Conservation (phyloP, 2,888 invertebrate species). For the Calliopum simillimum region DNA sequence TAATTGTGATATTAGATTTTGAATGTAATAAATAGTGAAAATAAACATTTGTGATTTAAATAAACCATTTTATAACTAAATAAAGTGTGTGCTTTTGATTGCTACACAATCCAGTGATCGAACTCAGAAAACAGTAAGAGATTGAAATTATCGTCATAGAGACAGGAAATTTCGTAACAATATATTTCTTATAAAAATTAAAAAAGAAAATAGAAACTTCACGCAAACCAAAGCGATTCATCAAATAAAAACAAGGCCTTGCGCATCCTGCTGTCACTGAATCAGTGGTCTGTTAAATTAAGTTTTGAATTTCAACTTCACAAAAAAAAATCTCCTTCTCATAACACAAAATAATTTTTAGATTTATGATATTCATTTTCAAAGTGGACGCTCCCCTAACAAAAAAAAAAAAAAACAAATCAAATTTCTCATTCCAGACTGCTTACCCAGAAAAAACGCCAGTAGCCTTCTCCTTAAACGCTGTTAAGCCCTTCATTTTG, state of each 20-base stretch:
- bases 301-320: slow-evolving; percentile 50
- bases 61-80: too few species aligned
- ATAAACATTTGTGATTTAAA: too few species aligned
- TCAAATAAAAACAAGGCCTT: background rate
- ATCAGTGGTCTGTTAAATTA: slow-evolving; percentile 67
- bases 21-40: too few species aligned
- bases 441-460: slow-evolving; percentile 67
- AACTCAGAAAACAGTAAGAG: too few species aligned
- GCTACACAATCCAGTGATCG: too few species aligned
- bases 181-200: too few species aligned
- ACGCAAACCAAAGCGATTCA: too few species aligned
- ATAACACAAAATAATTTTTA: slow-evolving; percentile 49
- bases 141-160: too few species aligned
- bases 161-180: too few species aligned
- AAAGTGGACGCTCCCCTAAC: background rate
- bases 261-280: slow-evolving; percentile 39
- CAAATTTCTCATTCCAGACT: slow-evolving; percentile 12
- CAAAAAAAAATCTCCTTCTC: background rate
- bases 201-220: too few species aligned
- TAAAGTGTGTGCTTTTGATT: too few species aligned
- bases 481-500: slow-evolving; percentile 65
- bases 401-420: slow-evolving; percentile 14
- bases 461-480: slow-evolving; percentile 67
- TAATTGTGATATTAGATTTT: too few species aligned
- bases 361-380: slow-evolving; percentile 38